Base-by-base conservation (phyloP, 2,797 vertebrate species). In the Enteromius mattozi region DNA sequence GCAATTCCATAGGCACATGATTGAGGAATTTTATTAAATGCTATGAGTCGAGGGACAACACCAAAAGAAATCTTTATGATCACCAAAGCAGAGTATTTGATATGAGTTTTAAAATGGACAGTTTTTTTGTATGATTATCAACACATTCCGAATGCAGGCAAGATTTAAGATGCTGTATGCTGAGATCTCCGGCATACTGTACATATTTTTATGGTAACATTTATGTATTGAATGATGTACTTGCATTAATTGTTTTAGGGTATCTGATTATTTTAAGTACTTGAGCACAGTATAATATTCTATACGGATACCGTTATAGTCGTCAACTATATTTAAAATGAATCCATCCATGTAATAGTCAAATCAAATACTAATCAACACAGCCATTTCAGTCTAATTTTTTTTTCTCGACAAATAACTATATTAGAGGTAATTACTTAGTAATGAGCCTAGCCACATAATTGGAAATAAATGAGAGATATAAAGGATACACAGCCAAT, bases 371-470 rank as follows among this genome's bases (percentile, higher is more conserved):
- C 82, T 88, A 85, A 88, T 88, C 71, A 83, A 83, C 45, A 86
- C 21, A 84, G 80, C 72, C 85, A 86, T 87, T 83, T 56, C 21
- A 42, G 63, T 59, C 68, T 69, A 61, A 40, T 88, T 82, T 82
- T 85, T 77, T 63, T n/a, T 13, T 35, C 61, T 33, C 78, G 74
- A 76, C 69, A 85, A 85, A 85, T 83, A 83, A 85, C 80, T 80
- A 61, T 66, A 88, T 88, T 83, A 87, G 81, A 65, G 65, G 74
- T 88, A 88, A 88, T 88, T 88, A 83, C 77, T 74, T 13, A 69
- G 80, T 37, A 77, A 86, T 82, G 83, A 85, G 77, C 63, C 83
- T 83, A 82, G 80, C 65, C 47, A 77, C 69, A 82, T 88, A 84
- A 86, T 85, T 82, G 71, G 84, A 82, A 76, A 72, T 85, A 71